phyloP scores from a whole-genome alignment of 2,888 invertebrate species.

The Trypoxylon attenuatum region DNA sequence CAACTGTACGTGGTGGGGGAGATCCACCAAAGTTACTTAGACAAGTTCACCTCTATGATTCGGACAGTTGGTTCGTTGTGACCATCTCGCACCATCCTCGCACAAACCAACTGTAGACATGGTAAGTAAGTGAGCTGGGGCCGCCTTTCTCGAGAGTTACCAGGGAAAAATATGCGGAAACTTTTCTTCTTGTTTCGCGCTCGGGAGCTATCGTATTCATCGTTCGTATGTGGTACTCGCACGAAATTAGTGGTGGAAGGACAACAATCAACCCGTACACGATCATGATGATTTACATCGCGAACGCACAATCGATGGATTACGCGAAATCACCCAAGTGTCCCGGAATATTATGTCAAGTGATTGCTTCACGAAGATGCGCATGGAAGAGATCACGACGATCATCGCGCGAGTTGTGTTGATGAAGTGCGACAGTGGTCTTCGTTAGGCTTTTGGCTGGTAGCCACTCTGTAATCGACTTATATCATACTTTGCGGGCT shows the following conservation, averaged over 20 bases:
- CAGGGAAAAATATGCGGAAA: conserved; percentile 9
- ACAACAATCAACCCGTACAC: conserved; percentile 7
- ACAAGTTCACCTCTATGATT: conserved; percentile 71
- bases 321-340: conserved; percentile 39
- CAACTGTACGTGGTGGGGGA: conserved; percentile 63
- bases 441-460: conserved; percentile 20
- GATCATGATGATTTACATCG: conserved; percentile 13
- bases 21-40: conserved; percentile 71
- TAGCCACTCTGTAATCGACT: conserved; percentile 10
- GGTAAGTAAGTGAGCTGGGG: conserved; percentile 64
- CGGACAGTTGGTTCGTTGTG: conserved; percentile 73
- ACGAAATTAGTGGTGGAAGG: conserved; percentile 28
- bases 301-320: conserved; percentile 19
- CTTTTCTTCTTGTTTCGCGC: neutral
- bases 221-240: conserved; percentile 5
- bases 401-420: conserved; percentile 26
- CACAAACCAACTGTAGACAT: conserved; percentile 66
- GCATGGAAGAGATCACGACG: conserved; percentile 1
- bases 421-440: conserved; percentile 47
- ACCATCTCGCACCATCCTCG: conserved; percentile 71
- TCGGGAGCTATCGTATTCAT: neutral
- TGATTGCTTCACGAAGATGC: conserved; percentile 32
- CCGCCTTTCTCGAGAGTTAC: neutral
- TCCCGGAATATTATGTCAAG: conserved; percentile 19
- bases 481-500: too few relatives aligned